Percentiles rank a stretch among this genome's conserved stretches.
phyloP scores from a whole-genome alignment of 2,113 vertebrate genomes.

The Baryphthengus martii region DNA sequence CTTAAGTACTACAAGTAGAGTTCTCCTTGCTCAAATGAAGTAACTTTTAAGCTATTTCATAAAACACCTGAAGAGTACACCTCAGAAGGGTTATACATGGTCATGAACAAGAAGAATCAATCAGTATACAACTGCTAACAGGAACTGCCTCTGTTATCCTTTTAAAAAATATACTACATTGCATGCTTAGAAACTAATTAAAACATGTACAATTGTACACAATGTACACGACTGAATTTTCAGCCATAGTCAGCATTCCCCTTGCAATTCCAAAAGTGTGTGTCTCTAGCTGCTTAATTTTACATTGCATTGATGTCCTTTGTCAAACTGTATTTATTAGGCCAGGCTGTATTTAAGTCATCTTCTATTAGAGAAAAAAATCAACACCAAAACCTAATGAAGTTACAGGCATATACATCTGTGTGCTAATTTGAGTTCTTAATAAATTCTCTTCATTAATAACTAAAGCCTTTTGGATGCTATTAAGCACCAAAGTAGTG shows the following conservation, averaged over 20 bases:
- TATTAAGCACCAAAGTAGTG: background rate
- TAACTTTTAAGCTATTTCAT: slow-evolving; percentile 11
- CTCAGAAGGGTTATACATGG: background rate
- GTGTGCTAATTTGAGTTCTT: background rate
- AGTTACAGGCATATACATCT: background rate
- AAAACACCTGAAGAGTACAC: background rate
- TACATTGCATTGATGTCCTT: background rate
- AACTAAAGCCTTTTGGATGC: background rate
- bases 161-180: slow-evolving; percentile 15
- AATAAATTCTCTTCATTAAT: background rate
- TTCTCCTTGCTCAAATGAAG: background rate
- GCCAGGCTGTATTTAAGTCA: background rate
- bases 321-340: background rate
- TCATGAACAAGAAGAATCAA: slow-evolving; percentile 5
- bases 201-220: slow-evolving; percentile 8
- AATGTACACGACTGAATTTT: slow-evolving; percentile 16
- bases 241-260: background rate
- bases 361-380: background rate
- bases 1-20: background rate
- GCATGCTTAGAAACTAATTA: background rate
- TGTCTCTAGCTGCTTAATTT: background rate
- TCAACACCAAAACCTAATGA: background rate
- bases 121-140: slow-evolving; percentile 3
- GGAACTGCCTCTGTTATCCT: background rate
- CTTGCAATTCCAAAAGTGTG: background rate